Base-by-base conservation (phyloP, 2,113 vertebrate genomes). In the Campylomormyrus tamandua region DNA sequence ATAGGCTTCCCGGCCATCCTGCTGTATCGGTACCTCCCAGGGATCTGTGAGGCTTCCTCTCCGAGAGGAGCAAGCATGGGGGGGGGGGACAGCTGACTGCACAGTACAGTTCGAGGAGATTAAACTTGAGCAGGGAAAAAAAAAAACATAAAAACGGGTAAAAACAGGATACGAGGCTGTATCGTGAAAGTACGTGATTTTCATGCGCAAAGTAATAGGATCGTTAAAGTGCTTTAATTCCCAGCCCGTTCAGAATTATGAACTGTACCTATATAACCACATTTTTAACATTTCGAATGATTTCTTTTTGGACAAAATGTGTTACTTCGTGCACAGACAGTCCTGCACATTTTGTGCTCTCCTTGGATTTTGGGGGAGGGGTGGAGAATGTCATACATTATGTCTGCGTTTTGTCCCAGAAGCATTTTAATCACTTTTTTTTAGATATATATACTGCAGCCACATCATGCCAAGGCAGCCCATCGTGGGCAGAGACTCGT, bases 131-230 rank as follows among this genome's bases (percentile, higher is more conserved):
- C 35, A 48, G 7, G 24, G 10, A 21, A n/a, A 48, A 46, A 45
- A 84, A n/a, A 84, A 83, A 39, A 39, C 5, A 83, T 0, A 48
- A 90, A 83, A 89, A 87, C 91, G 90, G 62, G 58, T 50, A 89
- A 88, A 66, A 89, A 91, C 31, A 80, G 74, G 74, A 3, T 6
- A 80, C 0, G 1, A 19, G 31, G 35, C 19, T n/a, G 74, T 21
- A 19, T 80, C 15, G 6, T 17, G 35, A 42, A 80, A 80, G 31
- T 80, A 17, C 0, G 27, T 70, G 3, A 31, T 70, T 70, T 66
- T 66, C 58, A 27, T 11, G 58, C 3, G 8, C n/a, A 66, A 66
- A 66, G 58, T 11, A 10, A 66, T 31, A 27, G 62, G 62, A 27
- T 70, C 62, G 13, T 70, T 31, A 13, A 31, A 31, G 62, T 13